Evolutionary conservation across 1,140 invertebrate species (phyloP).

Genomic region (Anagrus nilaparvatae): DNA sequence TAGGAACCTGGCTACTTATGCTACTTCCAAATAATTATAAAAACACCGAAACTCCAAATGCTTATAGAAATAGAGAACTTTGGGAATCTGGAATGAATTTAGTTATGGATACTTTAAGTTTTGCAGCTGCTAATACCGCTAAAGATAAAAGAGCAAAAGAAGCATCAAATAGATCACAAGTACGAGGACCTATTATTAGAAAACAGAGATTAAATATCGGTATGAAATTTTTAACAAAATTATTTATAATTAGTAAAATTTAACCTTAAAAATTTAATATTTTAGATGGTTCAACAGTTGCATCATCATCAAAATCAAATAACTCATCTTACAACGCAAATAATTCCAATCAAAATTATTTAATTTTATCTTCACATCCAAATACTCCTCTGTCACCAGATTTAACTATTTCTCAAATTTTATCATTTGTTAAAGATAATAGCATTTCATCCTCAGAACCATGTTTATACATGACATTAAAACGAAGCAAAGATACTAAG

Average conservation of each 20-base stretch:
- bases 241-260: conserved; percentile 3
- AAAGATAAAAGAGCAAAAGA: conserved; percentile 76
- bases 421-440: conserved; percentile 46
- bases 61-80: conserved; percentile 32
- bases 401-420: conserved; percentile 51
- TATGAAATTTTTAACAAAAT: conserved; percentile 12
- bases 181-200: conserved; percentile 29
- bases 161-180: conserved; percentile 49
- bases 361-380: conserved; percentile 39
- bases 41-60: conserved; percentile 27
- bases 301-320: conserved; percentile 22
- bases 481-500: conserved; percentile 35
- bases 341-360: conserved; percentile 34
- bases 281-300: conserved; percentile 21
- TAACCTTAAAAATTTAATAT: conserved; percentile 7
- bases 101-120: conserved; percentile 52
- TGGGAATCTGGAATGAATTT: conserved; percentile 44
- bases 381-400: conserved; percentile 44
- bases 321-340: conserved; percentile 17
- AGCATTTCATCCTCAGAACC: conserved; percentile 47
- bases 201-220: conserved; percentile 30
- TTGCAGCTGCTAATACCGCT: conserved; percentile 70
- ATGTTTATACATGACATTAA: conserved; percentile 41
- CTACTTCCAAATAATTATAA: conserved; percentile 33
- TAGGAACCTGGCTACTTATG: conserved; percentile 35